Evolutionary conservation across 2,888 invertebrate species (phyloP), one percentile per base, ranked within the genome.

Genomic region (Pristionchus arcanus): DNA sequence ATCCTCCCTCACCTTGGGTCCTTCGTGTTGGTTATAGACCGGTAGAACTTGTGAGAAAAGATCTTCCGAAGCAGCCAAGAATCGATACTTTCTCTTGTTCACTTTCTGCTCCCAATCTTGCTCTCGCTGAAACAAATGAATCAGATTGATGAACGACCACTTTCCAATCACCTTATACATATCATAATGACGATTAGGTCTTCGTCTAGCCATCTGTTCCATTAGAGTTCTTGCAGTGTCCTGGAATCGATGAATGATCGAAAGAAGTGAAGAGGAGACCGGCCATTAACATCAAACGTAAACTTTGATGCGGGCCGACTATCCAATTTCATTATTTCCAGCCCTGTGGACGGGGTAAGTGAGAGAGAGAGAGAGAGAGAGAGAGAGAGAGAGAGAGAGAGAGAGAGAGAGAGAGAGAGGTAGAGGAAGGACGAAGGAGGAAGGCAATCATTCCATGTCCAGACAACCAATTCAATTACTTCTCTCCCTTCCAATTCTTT

Each of bases 11-110:
- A 88, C 92, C 77, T 74, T 71, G 16, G 87, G 87, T 55, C 87
- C 87, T 55, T 49, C 74, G 11, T 88, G 49, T 21, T 88, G 68
- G 34, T 21, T 37, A 42, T 90, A 83, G 31, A 91, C 89, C n/a
- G 91, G 91, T 68, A 93, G 93, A 92, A 99, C 98, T 95, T 99
- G 98, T 21, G 98, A 98, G 95, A 99, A 99, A 0, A 99, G 98
- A 95, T 99, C 99, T 95, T 99, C 99, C 0, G 98, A 97, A 0
- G 98, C 98, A 1, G 97, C 97, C 90, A 98, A 97, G 71, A 99
- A 96, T 34, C 99, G 96, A 7, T 98, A 94, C 90, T 93, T 94
- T 63, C 94, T 90, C 87, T 94, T 95, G 83, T 92, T 92, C 42
- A 93, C 28, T 28, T 93, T 91, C 55, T 92, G 91, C 83, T 95